These are phyloP conservation scores for Lepidotrigona ventralis DNA, from an alignment of 1,140 invertebrate genomes.

Conservation along the genomic window DNA sequence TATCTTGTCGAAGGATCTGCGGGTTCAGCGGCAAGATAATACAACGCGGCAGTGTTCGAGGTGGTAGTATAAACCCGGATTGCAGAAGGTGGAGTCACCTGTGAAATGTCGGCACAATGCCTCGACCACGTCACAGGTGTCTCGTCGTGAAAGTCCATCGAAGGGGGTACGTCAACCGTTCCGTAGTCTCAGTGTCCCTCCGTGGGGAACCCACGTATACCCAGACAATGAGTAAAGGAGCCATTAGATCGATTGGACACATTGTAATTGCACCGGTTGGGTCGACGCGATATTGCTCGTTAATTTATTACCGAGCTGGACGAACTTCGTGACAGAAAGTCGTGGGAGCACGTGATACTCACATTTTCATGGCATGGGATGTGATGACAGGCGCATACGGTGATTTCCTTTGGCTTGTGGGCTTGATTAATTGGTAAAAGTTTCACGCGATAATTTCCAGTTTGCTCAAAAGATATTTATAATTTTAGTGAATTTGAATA, in stretches of 20 bases:
- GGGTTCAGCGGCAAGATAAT: constrained; percentile 38
- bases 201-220: constrained; percentile 12
- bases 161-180: constrained; percentile 3
- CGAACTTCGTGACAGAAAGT: background rate
- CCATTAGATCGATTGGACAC: constrained; percentile 36
- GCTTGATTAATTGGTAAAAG: background rate
- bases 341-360: background rate
- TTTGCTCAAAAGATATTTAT: too few species aligned
- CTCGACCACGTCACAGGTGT: constrained; percentile 34
- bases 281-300: constrained; percentile 20
- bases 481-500: too few species aligned
- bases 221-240: constrained; percentile 37
- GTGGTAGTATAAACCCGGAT: constrained; percentile 29
- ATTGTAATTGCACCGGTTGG: constrained; percentile 35
- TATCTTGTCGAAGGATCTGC: constrained; percentile 47
- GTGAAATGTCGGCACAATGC: constrained; percentile 50
- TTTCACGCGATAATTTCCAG: too few species aligned
- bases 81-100: constrained; percentile 45
- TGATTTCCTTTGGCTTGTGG: background rate
- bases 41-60: constrained; percentile 33
- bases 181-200: background rate
- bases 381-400: background rate
- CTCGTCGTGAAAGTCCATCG: constrained; percentile 23
- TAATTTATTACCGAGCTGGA: constrained; percentile 28
- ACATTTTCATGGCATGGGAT: background rate